Evolutionary conservation across 2,888 invertebrate genomes (phyloP), one percentile per base, ranked within the genome.

Genomic region (Rhagium mordax): DNA sequence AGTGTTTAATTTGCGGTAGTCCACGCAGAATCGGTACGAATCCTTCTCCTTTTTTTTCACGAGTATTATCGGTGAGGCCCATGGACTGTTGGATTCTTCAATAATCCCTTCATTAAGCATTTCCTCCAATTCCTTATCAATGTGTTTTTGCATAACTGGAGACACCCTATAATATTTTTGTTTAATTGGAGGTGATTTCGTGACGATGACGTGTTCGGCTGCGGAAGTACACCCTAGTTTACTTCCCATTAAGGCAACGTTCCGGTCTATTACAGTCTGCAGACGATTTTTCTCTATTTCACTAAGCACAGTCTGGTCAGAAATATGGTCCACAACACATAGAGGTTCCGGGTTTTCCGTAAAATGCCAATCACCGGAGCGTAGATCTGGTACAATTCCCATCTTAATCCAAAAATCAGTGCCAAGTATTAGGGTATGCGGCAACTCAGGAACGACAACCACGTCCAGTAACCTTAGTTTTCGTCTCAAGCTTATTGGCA

Each of bases 31-130:
- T 7, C 59, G 33, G 2, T 27, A 59, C 20, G 16, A 10, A 20
- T 8, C 33, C 13, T 13, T 15, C 2, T 84, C 81, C 16, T 82
- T 79, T 15, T 74, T 77, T 0, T 80, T 78, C 48, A 83, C 74
- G 0, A 84, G 71, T 5, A 82, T 70, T 0, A 82, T 79, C 0
- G 82, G 82, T 1, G 80, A 78, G 2, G 80, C 76, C 83, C 83
- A 84, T 0, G 78, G 72, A 49, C 82, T 82, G 0, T 60, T 70
- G 0, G 81, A 83, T 0, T 74, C 78, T 64, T 84, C 82, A 3
- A 85, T 74, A 1, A 85, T 79, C 1, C 65, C 67, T 27, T 60
- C 8, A 1, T 61, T 16, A 7, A 77, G 20, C 77, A 77, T 74
- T 15, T 72, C 41, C 0, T 74, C 59, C 0, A 76, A 8, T 27